Base-by-base conservation (phyloP, 1,140 invertebrate genomes). In the Stegodyphus dumicola region DNA sequence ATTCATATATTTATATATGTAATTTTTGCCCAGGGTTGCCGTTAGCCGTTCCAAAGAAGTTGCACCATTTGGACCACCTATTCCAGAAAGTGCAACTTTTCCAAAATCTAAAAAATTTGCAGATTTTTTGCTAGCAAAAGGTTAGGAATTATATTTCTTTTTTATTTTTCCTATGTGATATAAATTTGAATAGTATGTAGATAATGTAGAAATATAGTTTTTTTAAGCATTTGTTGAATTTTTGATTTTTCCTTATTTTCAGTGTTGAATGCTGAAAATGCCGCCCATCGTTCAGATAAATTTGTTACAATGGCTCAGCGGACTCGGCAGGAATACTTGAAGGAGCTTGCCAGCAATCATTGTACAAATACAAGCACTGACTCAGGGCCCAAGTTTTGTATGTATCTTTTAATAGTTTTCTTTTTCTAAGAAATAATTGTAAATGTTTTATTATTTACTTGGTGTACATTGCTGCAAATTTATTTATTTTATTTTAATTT, bases 241-340 rank as follows among this genome's bases (percentile, higher is more conserved):
- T 73, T 73, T 76, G 5, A 76, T 76, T 77, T 71, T 60, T 69
- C 7, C 3, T 56, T 84, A 18, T 85, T 86, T 88, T 9, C 85
- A 92, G 95, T 98, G 33, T 97, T 99, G 69, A 99, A 99, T 92
- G 98, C 96, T 33, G 98, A 99, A 91, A 99, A 99, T 92, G 97
- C 97, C 15, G 97, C 97, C 11, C 96, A 98, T 89, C 93, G 95
- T 86, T 98, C 96, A 10, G 96, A 98, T 89, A 99, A 99, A 91
- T 99, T 99, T 92, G 95, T 95, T 71, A 97, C 96, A 6, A 99
- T 99, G 97, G 97, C 98, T 6, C 97, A 96, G 9, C 93, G 98
- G 89, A 99, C 98, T 17, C 92, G 97, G 89, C 96, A 98, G 90
- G 98, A 99, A 91, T 98, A 98, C 91, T 92, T 99, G 83, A 99